Percentiles rank a stretch among this genome's conserved stretches.
These are phyloP conservation scores for Dioctria rufipes DNA, from an alignment of 2,888 invertebrate genomes.

Conservation along the genomic window DNA sequence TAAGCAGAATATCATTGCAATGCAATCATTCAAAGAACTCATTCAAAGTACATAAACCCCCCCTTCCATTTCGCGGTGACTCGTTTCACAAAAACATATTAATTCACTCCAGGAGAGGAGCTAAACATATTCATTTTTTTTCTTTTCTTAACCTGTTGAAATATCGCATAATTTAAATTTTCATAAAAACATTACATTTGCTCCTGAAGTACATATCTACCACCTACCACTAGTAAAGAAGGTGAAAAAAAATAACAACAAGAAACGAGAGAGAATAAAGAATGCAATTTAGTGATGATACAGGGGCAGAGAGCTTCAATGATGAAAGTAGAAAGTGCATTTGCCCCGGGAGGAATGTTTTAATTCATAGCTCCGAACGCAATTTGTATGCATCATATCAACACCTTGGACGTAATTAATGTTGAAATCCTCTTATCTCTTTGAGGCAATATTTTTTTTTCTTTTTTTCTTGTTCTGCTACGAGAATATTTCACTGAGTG, in stretches of 20 bases:
- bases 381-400: slow-evolving; percentile 49
- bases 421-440: slow-evolving; percentile 49
- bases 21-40: too few species aligned
- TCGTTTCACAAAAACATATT: too few species aligned
- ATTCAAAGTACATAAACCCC: too few species aligned
- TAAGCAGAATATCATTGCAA: too few species aligned
- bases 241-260: background rate
- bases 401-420: slow-evolving; percentile 48
- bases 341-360: slow-evolving; percentile 22
- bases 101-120: too few species aligned
- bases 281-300: background rate
- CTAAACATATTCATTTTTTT: too few species aligned
- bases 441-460: slow-evolving; percentile 13
- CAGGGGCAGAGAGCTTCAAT: background rate
- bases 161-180: slow-evolving; percentile 24
- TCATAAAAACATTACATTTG: background rate
- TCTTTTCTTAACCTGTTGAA: background rate
- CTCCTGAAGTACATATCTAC: background rate
- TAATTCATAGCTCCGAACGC: slow-evolving; percentile 27
- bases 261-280: background rate
- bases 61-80: too few species aligned
- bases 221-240: too few species aligned
- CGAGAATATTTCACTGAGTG: slow-evolving; percentile 4
- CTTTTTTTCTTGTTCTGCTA: background rate
- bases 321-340: background rate